Evolutionary conservation across 2,113 vertebrate species (phyloP).

Genomic region (Lophius piscatorius): DNA sequence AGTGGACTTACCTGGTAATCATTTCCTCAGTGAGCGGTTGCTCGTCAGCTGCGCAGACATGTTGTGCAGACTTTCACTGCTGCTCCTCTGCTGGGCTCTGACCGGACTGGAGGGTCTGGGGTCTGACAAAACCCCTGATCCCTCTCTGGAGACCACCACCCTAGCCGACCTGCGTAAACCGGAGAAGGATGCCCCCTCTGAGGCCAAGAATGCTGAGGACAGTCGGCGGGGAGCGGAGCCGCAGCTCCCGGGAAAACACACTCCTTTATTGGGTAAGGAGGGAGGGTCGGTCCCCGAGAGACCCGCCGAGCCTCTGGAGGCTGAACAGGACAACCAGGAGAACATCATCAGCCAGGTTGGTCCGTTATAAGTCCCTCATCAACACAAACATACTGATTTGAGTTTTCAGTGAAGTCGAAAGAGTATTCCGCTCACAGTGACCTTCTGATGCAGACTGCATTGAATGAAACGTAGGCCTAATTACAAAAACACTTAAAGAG

Average conservation of each 20-base stretch:
- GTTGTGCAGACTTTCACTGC: slow-evolving; percentile 35
- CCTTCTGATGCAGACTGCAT: no score
- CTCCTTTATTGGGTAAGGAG: background rate
- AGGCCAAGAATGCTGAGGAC: background rate
- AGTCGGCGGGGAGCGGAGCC: background rate
- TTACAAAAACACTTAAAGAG: no score
- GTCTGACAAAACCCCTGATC: background rate
- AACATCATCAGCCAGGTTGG: slow-evolving; percentile 89
- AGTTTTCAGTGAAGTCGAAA: background rate
- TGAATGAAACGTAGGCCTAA: no score
- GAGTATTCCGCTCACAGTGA: no score
- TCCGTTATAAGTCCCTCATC: background rate
- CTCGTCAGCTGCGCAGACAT: slow-evolving; percentile 13
- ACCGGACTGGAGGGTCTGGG: background rate
- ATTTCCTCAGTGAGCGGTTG: no score
- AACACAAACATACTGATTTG: no score
- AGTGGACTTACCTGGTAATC: slow-evolving; percentile 11
- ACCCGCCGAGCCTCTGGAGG: slow-evolving; percentile 75
- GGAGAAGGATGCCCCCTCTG: background rate
- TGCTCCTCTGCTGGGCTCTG: slow-evolving; percentile 25
- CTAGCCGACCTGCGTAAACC: background rate
- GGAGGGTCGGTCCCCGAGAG: slow-evolving; percentile 5
- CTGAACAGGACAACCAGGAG: slow-evolving; percentile 89
- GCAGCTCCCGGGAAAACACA: background rate
- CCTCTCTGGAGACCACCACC: background rate